Evolutionary conservation across 2,888 invertebrate species (phyloP).

Genomic region (Dolichopus griseipennis): DNA sequence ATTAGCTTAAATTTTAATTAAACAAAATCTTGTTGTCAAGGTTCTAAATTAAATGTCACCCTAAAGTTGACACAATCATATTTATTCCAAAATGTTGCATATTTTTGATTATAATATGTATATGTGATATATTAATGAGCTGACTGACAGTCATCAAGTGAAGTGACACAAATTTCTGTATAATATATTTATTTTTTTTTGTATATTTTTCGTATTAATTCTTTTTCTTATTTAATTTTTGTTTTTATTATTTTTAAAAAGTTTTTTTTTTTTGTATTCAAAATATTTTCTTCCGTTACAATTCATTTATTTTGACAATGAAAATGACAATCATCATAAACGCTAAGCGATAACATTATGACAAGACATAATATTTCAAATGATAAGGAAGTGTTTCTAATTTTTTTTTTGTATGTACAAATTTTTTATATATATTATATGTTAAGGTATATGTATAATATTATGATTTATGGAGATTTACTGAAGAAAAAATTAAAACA

Average conservation of each 20-base stretch:
- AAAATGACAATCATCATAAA: slow-evolving; percentile 5
- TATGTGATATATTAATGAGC: background rate
- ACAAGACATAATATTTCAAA: slow-evolving; percentile 7
- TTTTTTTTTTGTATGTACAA: no score
- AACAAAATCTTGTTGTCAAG: no score
- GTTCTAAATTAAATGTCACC: no score
- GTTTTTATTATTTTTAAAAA: background rate
- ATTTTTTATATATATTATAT: no score
- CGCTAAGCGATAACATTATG: background rate
- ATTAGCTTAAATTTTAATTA: no score
- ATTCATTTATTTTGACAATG: slow-evolving; percentile 7
- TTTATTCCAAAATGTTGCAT: no score
- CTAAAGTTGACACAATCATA: no score
- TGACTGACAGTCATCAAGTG: slow-evolving; percentile 2
- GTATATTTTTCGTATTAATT: no score
- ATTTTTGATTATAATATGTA: no score
- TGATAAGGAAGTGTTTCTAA: background rate
- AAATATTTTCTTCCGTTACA: background rate
- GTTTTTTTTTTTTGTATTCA: background rate
- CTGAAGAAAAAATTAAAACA: no score
- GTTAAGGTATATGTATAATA: no score
- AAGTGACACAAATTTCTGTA: background rate
- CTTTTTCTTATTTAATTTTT: background rate
- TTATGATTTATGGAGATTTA: no score
- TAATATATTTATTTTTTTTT: background rate